Percentiles rank a stretch among this genome's conserved stretches.
phyloP scores from a whole-genome alignment of 37 sponge, comb jelly and placozoan genomes.

The Hormiphora californensis region DNA sequence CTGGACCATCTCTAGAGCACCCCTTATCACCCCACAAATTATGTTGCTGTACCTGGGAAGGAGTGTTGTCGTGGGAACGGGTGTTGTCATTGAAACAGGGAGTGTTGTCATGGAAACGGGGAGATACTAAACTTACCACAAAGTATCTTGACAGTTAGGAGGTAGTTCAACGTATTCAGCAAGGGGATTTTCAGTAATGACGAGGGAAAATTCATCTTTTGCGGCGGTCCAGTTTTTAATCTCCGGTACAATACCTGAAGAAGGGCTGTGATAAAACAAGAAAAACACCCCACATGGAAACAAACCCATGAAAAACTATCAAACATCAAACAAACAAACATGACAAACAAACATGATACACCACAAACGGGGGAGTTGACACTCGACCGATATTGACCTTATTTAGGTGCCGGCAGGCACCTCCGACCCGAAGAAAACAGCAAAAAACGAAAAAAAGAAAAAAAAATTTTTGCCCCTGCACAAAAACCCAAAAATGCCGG shows the following conservation, averaged over 20 bases:
- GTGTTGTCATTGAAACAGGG: no score
- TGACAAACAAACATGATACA: background rate
- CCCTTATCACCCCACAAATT: constrained; percentile 86
- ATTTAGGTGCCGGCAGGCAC: no score
- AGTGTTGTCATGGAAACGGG: no score
- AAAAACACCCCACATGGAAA: no score
- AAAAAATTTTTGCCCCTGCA: no score
- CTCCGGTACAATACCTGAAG: constrained; percentile 64
- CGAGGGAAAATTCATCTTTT: constrained; percentile 75
- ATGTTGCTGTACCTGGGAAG: constrained; percentile 83
- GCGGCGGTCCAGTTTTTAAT: constrained; percentile 82
- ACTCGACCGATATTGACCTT: no score
- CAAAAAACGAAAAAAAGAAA: no score
- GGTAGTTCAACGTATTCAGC: constrained; percentile 95
- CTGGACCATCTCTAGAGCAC: constrained; percentile 95
- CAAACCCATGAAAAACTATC: background rate
- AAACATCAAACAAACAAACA: background rate
- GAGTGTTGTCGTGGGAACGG: background rate
- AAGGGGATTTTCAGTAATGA: constrained; percentile 90
- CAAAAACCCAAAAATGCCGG: no score
- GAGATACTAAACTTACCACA: background rate
- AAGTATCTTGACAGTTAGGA: background rate
- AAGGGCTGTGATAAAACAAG: no score
- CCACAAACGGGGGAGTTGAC: no score
- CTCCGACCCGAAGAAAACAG: no score